Base-by-base conservation (phyloP, 2,888 invertebrate species). In the Eilema sororculum region DNA sequence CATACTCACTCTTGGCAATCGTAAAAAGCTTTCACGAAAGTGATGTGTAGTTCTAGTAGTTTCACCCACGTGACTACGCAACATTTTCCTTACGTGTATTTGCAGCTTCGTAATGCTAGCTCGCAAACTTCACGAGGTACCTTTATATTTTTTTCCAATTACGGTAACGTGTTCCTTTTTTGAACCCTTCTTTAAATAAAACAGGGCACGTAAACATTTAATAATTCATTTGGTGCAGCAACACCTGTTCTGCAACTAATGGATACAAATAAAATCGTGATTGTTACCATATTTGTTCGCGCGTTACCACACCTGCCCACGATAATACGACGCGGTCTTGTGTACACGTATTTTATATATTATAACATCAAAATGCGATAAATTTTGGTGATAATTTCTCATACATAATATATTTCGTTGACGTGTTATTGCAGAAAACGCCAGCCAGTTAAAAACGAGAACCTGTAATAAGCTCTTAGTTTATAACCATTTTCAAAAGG, bases 261-360 rank as follows among this genome's bases (percentile, higher is more conserved):
- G 79, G 78, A 71, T 66, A 76, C 69, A 70, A 83, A 84, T 83
- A 80, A 82, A 86, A 86, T 81, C 68, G 69, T 72, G 78, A 82
- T 84, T 80, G 85, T 86, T 86, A 79, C 72, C 78, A 77, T 86
- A 84, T 87, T 87, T 85, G 83, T 78, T 78, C 76, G 68, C 46
- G 61, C 67, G 64, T 71, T 70, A 67, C 68, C 80, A 78, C 86
- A 86, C 82, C 87, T 87, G 84, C 78, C 72, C 37, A 25, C n/a
- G 46, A 57, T 62, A 62, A 41, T 41, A 41, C 41, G 37, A 16
- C 16, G 20, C 3, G 62, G 24, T 62, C 22, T 30, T 62, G 24
- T 62, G 41, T 41, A 41, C 24, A 41, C 37, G 10, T 24, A 9
- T 52, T 62, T 37, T 24, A 41, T 9, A 37, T 13, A 41, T 41